phyloP scores from a whole-genome alignment of 2,888 invertebrate species.

The Miltochrista miniata region DNA sequence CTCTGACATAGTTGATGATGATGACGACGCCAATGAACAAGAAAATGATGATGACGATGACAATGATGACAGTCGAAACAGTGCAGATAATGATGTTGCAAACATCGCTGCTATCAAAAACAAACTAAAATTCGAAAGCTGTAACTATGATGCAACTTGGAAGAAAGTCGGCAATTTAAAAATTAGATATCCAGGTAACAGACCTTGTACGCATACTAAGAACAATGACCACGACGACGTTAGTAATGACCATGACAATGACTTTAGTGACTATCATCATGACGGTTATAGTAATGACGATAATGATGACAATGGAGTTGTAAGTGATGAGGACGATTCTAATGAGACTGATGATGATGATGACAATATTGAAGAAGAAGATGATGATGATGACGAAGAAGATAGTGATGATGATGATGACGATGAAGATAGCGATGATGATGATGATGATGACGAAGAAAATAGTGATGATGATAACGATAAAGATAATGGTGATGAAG shows the following conservation, averaged over 20 bases:
- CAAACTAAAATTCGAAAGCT: slow-evolving; percentile 41
- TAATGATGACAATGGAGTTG: slow-evolving; percentile 65
- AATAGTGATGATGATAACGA: slow-evolving; percentile 68
- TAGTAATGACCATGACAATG: slow-evolving; percentile 65
- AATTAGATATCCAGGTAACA: slow-evolving; percentile 43
- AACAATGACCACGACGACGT: slow-evolving; percentile 50
- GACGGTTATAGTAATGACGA: slow-evolving; percentile 56
- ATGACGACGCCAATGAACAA: slow-evolving; percentile 61
- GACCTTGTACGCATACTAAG: slow-evolving; percentile 31
- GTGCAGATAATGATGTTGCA: slow-evolving; percentile 55
- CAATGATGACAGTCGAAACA: slow-evolving; percentile 65
- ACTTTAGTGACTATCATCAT: slow-evolving; percentile 53
- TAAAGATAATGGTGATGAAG: slow-evolving; percentile 54
- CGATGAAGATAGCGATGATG: slow-evolving; percentile 54
- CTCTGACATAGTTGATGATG: slow-evolving; percentile 47
- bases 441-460: slow-evolving; percentile 64
- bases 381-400: slow-evolving; percentile 60
- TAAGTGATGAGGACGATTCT: slow-evolving; percentile 73
- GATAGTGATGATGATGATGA: slow-evolving; percentile 68
- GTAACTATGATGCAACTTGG: slow-evolving; percentile 40
- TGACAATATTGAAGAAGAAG: slow-evolving; percentile 70
- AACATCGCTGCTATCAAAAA: slow-evolving; percentile 43
- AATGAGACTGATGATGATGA: slow-evolving; percentile 62
- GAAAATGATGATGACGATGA: slow-evolving; percentile 79
- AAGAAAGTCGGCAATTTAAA: slow-evolving; percentile 48